Evolutionary conservation across 92 coral and sea anemone genomes (phyloP), one percentile per base, ranked within the genome.

Genomic region (Actinernus sp.): DNA sequence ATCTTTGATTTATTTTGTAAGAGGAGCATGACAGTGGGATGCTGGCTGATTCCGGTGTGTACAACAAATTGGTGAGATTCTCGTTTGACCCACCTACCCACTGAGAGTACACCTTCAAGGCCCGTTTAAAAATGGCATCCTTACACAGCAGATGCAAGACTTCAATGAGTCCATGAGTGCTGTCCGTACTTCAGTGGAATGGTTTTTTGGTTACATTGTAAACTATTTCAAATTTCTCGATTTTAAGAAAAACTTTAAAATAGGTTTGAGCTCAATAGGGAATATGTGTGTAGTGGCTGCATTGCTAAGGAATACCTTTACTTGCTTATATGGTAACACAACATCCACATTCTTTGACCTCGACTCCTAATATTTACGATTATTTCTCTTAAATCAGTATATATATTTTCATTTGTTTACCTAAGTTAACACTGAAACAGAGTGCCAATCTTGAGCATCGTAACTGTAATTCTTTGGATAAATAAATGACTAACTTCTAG

Each of bases 251-350:
- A 55, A 65, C 38, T 32, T 76, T 25, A 75, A 64, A 46, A 32
- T 68, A 30, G 46, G 55, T 24, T 50, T 68, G 51, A 60, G 70
- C 71, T 34, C 61, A 31, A 58, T 78, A 44, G 78, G 78, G 24
- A 78, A 78, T 37, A 58, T 78, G 78, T 78, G 60, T 43, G 51
- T 69, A 32, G 72, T 78, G 10, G 28, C 61, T 68, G 85, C 85
- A 18, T 51, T 69, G 51, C 63, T 78, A 19, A 49, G 65, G 57
- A 78, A 78, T 68, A 71, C 78, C n/a, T 31, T 78, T 8, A 78
- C 85, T 18, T 78, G 78, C 63, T 49, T 59, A 43, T 61, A 68
- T 50, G 79, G 79, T 38, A 79, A 79, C 71, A 60, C 34, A 5
- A 69, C 79, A 58, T 69, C 86, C 62, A 40, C 25, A 4, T 61